Evolutionary conservation across 2,113 vertebrate genomes (phyloP).

Genomic region (Colossoma macropomum): DNA sequence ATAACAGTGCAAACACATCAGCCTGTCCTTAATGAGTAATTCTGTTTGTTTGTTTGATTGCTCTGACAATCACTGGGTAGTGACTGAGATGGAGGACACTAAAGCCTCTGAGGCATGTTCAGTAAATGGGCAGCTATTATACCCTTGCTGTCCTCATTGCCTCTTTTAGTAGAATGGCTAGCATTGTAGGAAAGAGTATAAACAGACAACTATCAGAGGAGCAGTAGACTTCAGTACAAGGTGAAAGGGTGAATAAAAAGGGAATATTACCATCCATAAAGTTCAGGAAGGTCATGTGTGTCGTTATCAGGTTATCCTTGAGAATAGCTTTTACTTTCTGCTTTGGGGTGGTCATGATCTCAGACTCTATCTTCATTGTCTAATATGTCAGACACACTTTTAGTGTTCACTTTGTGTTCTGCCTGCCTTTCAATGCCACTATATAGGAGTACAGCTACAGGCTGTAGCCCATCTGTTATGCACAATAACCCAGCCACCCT

Average conservation of each 20-base stretch:
- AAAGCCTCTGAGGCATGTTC: constrained; percentile 38
- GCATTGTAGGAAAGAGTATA: background rate
- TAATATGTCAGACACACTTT: too few species aligned
- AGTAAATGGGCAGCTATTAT: constrained; percentile 21
- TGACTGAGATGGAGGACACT: constrained; percentile 5
- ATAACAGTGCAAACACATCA: background rate
- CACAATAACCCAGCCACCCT: too few species aligned
- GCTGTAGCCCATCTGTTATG: too few species aligned
- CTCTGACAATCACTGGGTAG: constrained; percentile 3
- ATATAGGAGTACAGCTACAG: too few species aligned
- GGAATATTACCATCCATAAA: background rate
- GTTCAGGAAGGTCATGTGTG: background rate
- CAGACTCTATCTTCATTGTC: background rate
- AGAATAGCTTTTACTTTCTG: background rate
- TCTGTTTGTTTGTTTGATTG: constrained; percentile 35
- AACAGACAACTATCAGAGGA: background rate
- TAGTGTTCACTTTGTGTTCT: too few species aligned
- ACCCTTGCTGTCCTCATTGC: constrained; percentile 11
- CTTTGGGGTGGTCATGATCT: background rate
- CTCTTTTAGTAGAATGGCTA: constrained; percentile 32
- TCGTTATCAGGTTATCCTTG: background rate
- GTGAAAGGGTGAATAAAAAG: background rate
- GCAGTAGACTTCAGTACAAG: background rate
- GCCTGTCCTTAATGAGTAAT: constrained; percentile 24
- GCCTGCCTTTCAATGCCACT: too few species aligned